Evolutionary conservation across 2,888 invertebrate genomes (phyloP).

Genomic region (Clunio marinus): DNA sequence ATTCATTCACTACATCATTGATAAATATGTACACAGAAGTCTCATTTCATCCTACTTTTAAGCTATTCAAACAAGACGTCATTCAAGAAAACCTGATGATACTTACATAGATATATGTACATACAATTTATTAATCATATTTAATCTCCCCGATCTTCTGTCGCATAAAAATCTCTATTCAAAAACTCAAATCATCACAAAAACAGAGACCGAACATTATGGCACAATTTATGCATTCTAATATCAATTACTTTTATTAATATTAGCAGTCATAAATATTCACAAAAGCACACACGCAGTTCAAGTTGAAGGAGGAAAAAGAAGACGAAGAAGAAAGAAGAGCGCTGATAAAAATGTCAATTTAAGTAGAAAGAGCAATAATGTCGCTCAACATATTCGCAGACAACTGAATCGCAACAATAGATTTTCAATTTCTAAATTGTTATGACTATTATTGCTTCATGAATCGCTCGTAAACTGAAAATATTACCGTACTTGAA

Average conservation of each 20-base stretch:
- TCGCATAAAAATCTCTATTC: neutral
- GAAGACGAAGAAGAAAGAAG: too few species aligned
- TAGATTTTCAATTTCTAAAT: constrained; percentile 35
- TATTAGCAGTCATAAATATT: constrained; percentile 26
- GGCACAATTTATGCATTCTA: constrained; percentile 30
- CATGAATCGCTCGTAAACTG: neutral
- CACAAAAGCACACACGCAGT: constrained; percentile 15
- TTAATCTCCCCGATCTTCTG: too few species aligned
- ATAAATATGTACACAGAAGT: too few species aligned
- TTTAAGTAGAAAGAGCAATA: constrained; percentile 12
- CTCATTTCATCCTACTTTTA: too few species aligned
- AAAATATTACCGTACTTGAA: neutral
- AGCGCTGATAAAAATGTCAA: constrained; percentile 29
- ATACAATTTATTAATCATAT: too few species aligned
- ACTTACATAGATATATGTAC: too few species aligned
- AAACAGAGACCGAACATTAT: constrained; percentile 4
- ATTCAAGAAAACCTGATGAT: too few species aligned
- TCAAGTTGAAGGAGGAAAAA: too few species aligned
- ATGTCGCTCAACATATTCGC: neutral
- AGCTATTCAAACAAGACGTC: too few species aligned
- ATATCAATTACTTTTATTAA: constrained; percentile 33
- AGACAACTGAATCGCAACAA: neutral
- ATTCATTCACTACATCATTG: too few species aligned
- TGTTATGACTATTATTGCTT: constrained; percentile 1
- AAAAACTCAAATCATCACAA: neutral